Conservation (phyloP, 2,113 vertebrate species). For the Leucopsar rothschildi region DNA sequence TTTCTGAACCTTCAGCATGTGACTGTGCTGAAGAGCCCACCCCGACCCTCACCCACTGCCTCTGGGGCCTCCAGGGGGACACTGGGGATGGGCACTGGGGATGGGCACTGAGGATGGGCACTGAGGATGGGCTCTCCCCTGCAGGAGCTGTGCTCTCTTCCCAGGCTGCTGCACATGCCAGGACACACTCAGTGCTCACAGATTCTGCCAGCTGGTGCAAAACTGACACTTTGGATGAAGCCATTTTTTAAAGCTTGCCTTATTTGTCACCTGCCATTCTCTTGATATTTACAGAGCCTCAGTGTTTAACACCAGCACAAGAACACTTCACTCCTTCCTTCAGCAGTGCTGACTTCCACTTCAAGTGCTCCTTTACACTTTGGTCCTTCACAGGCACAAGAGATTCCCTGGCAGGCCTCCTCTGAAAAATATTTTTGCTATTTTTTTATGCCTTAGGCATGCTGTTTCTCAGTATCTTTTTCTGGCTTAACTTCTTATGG, state of each 20-base stretch:
- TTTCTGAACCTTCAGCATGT: background rate
- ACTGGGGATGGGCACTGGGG: too few relatives aligned
- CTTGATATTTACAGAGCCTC: background rate
- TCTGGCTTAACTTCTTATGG: slow-evolving; percentile 2
- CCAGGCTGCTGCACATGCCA: accelerated
- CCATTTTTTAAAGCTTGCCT: background rate
- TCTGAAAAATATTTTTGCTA: background rate
- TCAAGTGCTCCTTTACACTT: background rate
- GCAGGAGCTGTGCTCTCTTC: background rate
- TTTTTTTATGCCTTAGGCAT: slow-evolving; percentile 7
- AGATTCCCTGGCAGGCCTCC: background rate
- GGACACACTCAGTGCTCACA: background rate
- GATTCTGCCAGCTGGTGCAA: background rate
- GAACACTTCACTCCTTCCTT: background rate
- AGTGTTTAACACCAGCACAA: background rate
- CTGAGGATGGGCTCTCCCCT: background rate
- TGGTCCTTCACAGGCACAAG: background rate
- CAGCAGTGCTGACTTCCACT: background rate
- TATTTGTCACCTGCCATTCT: background rate
- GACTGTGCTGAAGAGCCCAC: background rate
- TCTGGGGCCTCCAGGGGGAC: background rate
- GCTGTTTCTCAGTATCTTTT: slow-evolving; percentile 1
- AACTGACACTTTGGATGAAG: background rate
- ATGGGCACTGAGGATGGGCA: too few relatives aligned
- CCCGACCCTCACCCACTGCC: background rate